These are phyloP conservation scores for Ceratitis capitata DNA, from an alignment of 1,140 invertebrate species.

Conservation along the genomic window DNA sequence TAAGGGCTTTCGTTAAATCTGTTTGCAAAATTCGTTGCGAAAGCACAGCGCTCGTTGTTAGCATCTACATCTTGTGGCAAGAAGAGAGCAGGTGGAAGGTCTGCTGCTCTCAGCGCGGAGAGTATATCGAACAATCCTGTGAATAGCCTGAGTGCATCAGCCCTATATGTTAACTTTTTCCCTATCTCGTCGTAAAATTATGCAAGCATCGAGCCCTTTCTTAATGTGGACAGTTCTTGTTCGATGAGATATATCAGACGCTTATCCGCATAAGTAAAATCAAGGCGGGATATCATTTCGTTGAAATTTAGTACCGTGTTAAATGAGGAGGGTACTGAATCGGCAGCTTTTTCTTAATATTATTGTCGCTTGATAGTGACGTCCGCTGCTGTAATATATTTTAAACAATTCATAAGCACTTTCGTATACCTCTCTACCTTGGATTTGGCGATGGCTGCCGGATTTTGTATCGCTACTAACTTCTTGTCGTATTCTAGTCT, in stretches of 20 bases:
- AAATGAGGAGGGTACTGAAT: background rate
- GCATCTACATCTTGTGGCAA: constrained; percentile 42
- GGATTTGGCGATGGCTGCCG: too few relatives aligned
- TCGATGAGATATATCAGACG: constrained; percentile 38
- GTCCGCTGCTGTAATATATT: too few relatives aligned
- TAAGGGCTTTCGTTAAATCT: background rate
- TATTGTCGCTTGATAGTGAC: too few relatives aligned
- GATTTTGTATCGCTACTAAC: too few relatives aligned
- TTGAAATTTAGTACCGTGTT: background rate
- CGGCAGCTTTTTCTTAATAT: too few relatives aligned
- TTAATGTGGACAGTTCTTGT: constrained; percentile 19
- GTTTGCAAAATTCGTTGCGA: constrained; percentile 6
- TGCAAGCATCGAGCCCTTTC: constrained; percentile 25
- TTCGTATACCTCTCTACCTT: too few relatives aligned
- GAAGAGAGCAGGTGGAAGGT: constrained; percentile 43
- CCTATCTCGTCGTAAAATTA: constrained; percentile 46
- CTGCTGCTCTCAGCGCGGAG: constrained; percentile 24
- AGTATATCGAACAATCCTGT: too few relatives aligned
- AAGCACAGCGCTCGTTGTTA: constrained; percentile 38
- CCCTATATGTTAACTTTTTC: constrained; percentile 46
- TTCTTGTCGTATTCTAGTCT: too few relatives aligned
- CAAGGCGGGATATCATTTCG: too few relatives aligned
- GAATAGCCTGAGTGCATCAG: constrained; percentile 40
- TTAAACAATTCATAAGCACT: too few relatives aligned
- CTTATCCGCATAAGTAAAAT: constrained; percentile 28